Evolutionary conservation across 2,888 invertebrate genomes (phyloP), one percentile per base, ranked within the genome.

Genomic region (Apodemia duryi): DNA sequence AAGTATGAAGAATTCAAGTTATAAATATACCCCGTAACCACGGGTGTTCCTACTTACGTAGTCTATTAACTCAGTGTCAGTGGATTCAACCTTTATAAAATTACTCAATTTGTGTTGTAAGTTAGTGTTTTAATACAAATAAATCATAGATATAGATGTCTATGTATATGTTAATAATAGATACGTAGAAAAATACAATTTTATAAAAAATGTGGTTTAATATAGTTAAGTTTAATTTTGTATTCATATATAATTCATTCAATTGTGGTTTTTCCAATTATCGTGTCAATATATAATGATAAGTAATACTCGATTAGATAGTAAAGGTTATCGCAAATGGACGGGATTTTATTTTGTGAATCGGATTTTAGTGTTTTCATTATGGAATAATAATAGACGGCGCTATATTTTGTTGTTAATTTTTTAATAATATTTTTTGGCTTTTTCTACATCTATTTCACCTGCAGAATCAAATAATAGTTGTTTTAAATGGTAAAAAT

Each of bases 261-360:
- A 77, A 79, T 79, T 76, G 77, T 82, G 79, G 76, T 77, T 86
- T 86, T 46, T 84, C 82, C 85, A 87, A 88, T 87, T 87, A 85
- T 76, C 76, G 81, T 85, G 86, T 88, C 88, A 87, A 88, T 87
- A 82, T 85, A 78, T 79, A 78, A 80, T 74, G 75, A 67, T 88
- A 84, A 82, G 79, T 73, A 71, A 13, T 46, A 13, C 46, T 46
- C 46, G 46, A 75, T 78, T 86, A 84, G 84, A 81, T 84, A 80
- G 75, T 81, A 13, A 46, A 46, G 46, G 46, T 46, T 13, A 5
- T 46, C 46, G 46, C 46, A 46, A 46, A 46, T 46, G 46, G 46
- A 46, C 46, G 13, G 46, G 46, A 46, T 13, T 43, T 43, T 43
- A 11, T 13, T 43, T 43, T 13, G 43, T 43, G 43, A 43, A 43